Evolutionary conservation across 2,113 vertebrate genomes (phyloP).

Genomic region (Oreochromis tanganicae): DNA sequence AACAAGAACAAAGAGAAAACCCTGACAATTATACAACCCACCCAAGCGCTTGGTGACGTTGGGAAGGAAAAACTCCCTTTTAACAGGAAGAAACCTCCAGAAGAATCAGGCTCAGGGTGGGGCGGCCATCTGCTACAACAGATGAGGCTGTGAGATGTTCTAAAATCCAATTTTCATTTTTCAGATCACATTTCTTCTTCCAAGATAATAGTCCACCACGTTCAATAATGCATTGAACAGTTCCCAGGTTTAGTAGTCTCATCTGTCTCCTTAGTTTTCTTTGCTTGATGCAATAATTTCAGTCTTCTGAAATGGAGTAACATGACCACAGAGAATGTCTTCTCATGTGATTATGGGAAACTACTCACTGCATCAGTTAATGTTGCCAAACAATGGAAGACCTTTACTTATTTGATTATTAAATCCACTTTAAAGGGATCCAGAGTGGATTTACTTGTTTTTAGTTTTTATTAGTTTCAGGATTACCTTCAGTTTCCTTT

Average conservation of each 20-base stretch:
- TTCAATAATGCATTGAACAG: neutral
- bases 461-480: neutral
- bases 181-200: neutral
- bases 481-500: neutral
- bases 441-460: neutral
- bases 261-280: neutral
- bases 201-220: neutral
- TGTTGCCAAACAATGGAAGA: neutral
- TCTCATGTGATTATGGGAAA: neutral
- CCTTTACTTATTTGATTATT: neutral
- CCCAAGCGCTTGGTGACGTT: neutral
- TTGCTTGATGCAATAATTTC: neutral
- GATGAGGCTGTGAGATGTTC: neutral
- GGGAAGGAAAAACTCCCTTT: neutral
- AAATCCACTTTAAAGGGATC: neutral
- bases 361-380: neutral
- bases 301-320: neutral
- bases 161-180: neutral
- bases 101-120: neutral
- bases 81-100: neutral
- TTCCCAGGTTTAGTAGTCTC: neutral
- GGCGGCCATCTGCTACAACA: neutral
- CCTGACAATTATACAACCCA: neutral
- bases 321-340: neutral
- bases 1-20: neutral